Conservation (phyloP, 2,113 vertebrate genomes). For the Alectura lathami region DNA sequence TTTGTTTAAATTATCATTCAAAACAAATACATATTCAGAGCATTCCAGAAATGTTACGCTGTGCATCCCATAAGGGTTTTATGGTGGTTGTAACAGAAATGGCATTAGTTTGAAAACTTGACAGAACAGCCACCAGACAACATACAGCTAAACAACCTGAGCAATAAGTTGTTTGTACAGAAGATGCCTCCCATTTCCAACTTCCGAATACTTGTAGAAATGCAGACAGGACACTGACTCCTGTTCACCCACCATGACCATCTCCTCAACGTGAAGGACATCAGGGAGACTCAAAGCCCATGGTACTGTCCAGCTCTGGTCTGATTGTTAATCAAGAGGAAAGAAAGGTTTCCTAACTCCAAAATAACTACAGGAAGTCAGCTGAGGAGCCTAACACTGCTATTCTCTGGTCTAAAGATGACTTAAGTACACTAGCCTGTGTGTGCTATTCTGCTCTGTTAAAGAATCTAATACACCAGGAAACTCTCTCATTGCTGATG, state of each 20-base stretch:
- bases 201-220: not conserved
- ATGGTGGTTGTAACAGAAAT: fast-evolving
- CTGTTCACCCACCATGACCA: fast-evolving
- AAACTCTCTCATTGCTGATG: not conserved
- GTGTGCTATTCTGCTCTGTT: not conserved
- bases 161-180: not conserved
- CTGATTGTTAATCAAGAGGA: not conserved
- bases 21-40: not conserved
- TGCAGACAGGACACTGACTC: not conserved
- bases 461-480: not conserved
- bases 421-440: not conserved
- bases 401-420: not conserved
- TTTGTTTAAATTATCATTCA: not conserved
- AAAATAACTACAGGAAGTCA: not conserved
- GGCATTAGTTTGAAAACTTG: not conserved
- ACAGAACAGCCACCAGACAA: not conserved
- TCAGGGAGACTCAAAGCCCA: not conserved
- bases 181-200: not conserved
- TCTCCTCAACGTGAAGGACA: not conserved
- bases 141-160: not conserved
- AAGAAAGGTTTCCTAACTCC: not conserved
- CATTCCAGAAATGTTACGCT: not conserved
- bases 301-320: not conserved
- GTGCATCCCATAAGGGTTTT: fast-evolving
- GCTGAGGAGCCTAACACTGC: not conserved